These are phyloP conservation scores for Calyptomena viridis DNA, from an alignment of 2,113 vertebrate species.

Conservation along the genomic window DNA sequence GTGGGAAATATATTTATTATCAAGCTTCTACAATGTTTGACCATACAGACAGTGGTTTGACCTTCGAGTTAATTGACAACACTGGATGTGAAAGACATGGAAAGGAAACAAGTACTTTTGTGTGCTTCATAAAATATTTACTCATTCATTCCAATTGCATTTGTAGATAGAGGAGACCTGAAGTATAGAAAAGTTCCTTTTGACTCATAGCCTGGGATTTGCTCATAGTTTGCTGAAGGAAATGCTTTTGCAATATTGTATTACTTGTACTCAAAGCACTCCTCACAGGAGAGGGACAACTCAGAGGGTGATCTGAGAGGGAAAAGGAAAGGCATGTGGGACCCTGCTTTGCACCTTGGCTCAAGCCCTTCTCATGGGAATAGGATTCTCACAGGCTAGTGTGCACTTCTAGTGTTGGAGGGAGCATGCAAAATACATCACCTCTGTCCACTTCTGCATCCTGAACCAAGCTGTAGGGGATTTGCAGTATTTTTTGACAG, in stretches of 20 bases:
- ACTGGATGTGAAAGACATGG: background rate
- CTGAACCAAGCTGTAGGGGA: background rate
- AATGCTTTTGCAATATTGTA: background rate
- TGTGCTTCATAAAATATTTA: background rate
- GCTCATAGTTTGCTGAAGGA: background rate
- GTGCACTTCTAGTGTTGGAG: too few relatives aligned
- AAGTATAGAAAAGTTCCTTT: background rate
- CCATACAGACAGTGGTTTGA: background rate
- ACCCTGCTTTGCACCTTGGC: background rate
- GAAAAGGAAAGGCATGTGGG: background rate
- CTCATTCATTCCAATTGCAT: background rate
- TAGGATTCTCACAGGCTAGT: background rate
- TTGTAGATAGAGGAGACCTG: background rate
- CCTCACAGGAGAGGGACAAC: background rate
- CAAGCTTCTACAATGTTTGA: background rate
- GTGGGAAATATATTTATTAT: background rate
- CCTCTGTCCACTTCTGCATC: background rate
- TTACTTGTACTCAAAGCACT: fast-evolving
- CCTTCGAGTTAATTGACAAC: background rate
- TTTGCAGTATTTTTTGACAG: background rate
- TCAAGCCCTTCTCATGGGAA: background rate
- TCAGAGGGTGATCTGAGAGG: background rate
- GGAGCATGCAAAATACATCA: background rate
- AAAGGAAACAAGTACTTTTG: background rate
- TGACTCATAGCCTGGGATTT: background rate